Conservation (phyloP, 2,888 invertebrate genomes). For the Drosophila mettleri region DNA sequence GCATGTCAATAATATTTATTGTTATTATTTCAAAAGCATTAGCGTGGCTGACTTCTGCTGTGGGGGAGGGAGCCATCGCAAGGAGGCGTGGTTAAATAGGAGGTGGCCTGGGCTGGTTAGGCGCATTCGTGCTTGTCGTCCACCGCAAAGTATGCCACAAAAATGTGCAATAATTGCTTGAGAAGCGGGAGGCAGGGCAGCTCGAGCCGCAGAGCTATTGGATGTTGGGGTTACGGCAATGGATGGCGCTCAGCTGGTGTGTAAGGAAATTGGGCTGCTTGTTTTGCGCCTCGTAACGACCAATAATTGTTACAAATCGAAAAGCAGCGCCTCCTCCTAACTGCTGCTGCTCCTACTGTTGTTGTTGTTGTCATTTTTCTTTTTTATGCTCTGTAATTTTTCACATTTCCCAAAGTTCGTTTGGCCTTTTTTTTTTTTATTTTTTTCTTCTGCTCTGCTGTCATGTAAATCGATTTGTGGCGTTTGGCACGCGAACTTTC, state of each 20-base stretch:
- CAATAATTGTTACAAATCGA: slow-evolving; percentile 73
- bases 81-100: background rate
- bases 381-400: slow-evolving; percentile 61
- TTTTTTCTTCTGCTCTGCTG: slow-evolving; percentile 9
- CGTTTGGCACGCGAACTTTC: slow-evolving; percentile 63
- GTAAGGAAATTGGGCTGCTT: slow-evolving; percentile 50
- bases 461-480: slow-evolving; percentile 68
- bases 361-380: slow-evolving; percentile 46
- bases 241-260: background rate
- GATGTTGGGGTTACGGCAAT: background rate
- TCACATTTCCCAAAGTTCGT: slow-evolving; percentile 55
- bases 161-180: slow-evolving; percentile 65
- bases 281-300: slow-evolving; percentile 59
- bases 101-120: background rate
- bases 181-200: background rate
- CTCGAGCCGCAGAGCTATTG: background rate
- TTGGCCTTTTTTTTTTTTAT: slow-evolving; percentile 2
- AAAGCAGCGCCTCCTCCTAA: slow-evolving; percentile 46
- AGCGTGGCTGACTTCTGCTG: slow-evolving; percentile 20
- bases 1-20: slow-evolving; percentile 75
- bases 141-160: slow-evolving; percentile 59
- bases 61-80: background rate
- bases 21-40: slow-evolving; percentile 69
- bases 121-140: slow-evolving; percentile 45
- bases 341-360: slow-evolving; percentile 1